Conservation (phyloP, 2,888 invertebrate species). For the Strigamia maritima region DNA sequence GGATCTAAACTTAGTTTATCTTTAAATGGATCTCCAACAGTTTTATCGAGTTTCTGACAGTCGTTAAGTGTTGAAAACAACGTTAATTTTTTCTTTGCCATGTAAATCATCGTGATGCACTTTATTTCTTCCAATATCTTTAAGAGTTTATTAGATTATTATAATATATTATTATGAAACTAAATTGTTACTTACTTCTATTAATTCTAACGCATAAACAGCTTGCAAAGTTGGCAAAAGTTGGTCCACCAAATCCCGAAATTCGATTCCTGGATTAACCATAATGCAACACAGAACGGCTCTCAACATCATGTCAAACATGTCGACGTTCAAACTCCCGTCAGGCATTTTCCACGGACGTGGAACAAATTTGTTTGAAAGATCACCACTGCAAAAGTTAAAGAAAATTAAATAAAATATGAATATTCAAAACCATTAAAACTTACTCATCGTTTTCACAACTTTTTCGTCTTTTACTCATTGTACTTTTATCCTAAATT, state of each 20-base stretch:
- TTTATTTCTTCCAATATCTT: neutral
- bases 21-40: neutral
- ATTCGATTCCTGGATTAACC: constrained; percentile 60
- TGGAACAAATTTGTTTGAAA: constrained; percentile 49
- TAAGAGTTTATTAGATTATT: neutral
- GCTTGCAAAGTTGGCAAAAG: constrained; percentile 66
- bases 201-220: constrained; percentile 61
- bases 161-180: constrained; percentile 38
- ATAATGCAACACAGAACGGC: constrained; percentile 65
- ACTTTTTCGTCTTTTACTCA: neutral
- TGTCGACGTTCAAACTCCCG: constrained; percentile 65
- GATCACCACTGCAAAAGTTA: constrained; percentile 34
- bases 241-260: constrained; percentile 59
- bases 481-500: neutral
- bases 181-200: constrained; percentile 58
- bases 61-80: neutral
- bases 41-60: neutral
- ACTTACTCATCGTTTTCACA: neutral
- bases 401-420: neutral
- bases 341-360: constrained; percentile 73
- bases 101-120: neutral
- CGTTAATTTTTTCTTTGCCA: neutral
- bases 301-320: constrained; percentile 67
- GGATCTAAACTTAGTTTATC: neutral
- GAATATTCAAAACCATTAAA: neutral